Conservation (phyloP, 2,797 vertebrate genomes). For the Cuniculus paca region DNA sequence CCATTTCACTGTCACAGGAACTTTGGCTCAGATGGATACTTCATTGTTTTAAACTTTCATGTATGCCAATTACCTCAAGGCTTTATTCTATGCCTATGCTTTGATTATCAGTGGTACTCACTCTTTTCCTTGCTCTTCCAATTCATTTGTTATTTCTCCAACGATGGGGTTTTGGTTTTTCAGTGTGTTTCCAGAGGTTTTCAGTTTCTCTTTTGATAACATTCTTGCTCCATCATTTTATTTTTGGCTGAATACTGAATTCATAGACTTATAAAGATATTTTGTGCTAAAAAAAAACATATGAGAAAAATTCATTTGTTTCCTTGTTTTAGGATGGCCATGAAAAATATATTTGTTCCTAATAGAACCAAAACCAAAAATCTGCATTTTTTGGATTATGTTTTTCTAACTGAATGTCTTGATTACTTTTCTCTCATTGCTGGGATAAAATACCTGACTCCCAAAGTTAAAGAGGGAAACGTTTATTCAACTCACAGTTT, state of each 20-base stretch:
- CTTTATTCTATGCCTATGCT: background rate
- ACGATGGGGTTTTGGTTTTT: background rate
- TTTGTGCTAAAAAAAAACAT: background rate
- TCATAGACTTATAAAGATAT: background rate
- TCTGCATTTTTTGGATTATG: background rate
- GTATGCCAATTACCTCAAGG: background rate
- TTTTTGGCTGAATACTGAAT: slow-evolving; percentile 3
- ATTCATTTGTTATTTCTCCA: slow-evolving; percentile 5
- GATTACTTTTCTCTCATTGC: background rate
- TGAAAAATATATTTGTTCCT: background rate
- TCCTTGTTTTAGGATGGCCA: background rate
- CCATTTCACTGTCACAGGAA: no score
- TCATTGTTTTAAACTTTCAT: background rate
- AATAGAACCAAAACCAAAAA: slow-evolving; percentile 21
- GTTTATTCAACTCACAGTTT: background rate
- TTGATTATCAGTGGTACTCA: background rate
- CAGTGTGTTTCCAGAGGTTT: slow-evolving; percentile 5
- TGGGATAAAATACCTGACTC: background rate
- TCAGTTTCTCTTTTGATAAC: slow-evolving; percentile 52
- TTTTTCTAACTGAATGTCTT: background rate
- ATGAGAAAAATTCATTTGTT: slow-evolving; percentile 16
- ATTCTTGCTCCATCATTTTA: slow-evolving; percentile 11
- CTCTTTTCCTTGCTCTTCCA: slow-evolving; percentile 12
- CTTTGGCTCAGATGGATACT: background rate
- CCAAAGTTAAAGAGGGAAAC: background rate